phyloP scores from a whole-genome alignment of 92 coral and sea anemone genomes.

The Heliopora coerulea region DNA sequence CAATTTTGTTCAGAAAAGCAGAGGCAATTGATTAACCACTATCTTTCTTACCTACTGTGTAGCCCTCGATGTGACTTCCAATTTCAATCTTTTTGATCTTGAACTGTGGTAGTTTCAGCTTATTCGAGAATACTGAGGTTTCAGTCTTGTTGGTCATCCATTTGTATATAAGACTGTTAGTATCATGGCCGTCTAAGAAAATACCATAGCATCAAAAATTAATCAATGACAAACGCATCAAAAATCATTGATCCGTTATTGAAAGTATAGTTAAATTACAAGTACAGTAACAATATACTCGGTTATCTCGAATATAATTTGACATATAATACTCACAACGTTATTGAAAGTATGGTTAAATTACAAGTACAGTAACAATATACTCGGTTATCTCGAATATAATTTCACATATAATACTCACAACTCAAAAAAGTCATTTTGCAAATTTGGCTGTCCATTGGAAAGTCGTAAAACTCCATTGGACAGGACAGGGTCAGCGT shows the following conservation, averaged over 20 bases:
- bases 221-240: too few species aligned
- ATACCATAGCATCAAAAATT: too few species aligned
- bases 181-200: constrained; percentile 65
- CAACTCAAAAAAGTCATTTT: constrained; percentile 70
- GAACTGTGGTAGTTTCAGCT: constrained; percentile 21
- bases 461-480: constrained; percentile 77
- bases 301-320: too few species aligned
- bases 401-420: constrained; percentile 45
- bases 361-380: background rate
- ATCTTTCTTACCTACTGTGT: background rate
- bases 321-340: constrained; percentile 62
- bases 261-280: too few species aligned
- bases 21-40: too few species aligned
- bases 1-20: too few species aligned
- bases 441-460: constrained; percentile 77
- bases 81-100: background rate
- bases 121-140: constrained; percentile 1
- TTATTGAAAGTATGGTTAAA: too few species aligned
- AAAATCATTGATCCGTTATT: too few species aligned
- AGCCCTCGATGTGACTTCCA: background rate
- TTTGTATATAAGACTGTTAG: constrained; percentile 57
- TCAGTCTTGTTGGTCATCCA: constrained; percentile 52
- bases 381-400: too few species aligned
- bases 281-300: background rate
- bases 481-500: constrained; percentile 67